Evolutionary conservation across 2,888 invertebrate genomes (phyloP).

Genomic region (Latrodectus elegans): DNA sequence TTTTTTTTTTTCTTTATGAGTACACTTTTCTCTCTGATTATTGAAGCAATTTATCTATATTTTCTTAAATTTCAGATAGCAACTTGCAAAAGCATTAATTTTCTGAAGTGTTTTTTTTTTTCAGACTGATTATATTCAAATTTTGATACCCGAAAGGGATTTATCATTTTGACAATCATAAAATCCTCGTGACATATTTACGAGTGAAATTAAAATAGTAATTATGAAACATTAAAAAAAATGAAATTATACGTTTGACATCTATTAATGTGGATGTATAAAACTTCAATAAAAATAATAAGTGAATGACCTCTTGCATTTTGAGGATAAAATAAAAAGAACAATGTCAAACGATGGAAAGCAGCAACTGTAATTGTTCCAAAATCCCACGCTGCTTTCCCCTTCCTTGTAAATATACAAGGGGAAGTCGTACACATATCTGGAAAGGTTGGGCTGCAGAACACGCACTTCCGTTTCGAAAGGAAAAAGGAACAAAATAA

Average conservation of each 20-base stretch:
- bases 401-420: not conserved
- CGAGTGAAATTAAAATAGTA: not conserved
- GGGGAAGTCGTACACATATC: not conserved
- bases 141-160: no score
- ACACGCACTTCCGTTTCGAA: constrained; percentile 46
- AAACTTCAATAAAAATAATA: not conserved
- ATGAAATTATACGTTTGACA: not conserved
- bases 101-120: no score
- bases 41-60: no score
- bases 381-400: constrained; percentile 32
- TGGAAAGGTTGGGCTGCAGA: not conserved
- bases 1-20: no score
- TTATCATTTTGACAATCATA: no score
- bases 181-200: no score
- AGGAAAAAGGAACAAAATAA: not conserved
- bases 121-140: no score
- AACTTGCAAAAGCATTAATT: no score
- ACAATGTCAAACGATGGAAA: not conserved
- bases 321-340: not conserved
- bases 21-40: no score
- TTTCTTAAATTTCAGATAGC: no score
- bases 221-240: not conserved
- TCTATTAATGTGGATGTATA: no score
- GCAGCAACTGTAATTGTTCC: constrained; percentile 22
- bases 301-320: not conserved